Conservation (phyloP, 2,797 vertebrate genomes). For the Tolypeutes matacus region DNA sequence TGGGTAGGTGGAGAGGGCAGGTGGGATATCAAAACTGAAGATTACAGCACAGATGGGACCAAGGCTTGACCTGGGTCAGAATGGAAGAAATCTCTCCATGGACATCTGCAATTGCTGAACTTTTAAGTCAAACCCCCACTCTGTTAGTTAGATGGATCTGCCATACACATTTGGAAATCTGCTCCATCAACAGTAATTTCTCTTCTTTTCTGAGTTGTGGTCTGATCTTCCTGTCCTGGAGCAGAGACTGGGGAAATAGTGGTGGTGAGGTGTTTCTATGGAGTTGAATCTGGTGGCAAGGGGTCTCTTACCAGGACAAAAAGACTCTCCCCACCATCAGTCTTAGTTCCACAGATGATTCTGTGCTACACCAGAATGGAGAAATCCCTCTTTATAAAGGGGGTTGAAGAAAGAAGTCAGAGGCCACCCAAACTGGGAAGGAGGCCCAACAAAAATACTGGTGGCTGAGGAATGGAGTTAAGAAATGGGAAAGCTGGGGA, state of each 20-base stretch:
- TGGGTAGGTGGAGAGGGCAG: not conserved
- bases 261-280: not conserved
- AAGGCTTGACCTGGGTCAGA: not conserved
- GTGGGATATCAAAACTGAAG: not conserved
- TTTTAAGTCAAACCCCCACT: not conserved
- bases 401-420: not conserved
- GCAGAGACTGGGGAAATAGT: not conserved
- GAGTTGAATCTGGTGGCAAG: not conserved
- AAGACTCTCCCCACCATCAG: not conserved
- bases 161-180: not conserved
- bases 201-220: not conserved
- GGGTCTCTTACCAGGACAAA: not conserved
- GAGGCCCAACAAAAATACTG: not conserved
- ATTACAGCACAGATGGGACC: not conserved
- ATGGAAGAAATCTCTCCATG: not conserved
- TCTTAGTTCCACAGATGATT: not conserved
- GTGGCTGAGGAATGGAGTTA: not conserved
- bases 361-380: not conserved
- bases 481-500: not conserved
- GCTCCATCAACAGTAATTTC: not conserved
- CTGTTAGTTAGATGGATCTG: not conserved
- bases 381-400: not conserved
- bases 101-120: not conserved
- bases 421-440: not conserved
- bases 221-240: not conserved